Conservation (phyloP, 2,888 invertebrate genomes). For the Biston stratarius region DNA sequence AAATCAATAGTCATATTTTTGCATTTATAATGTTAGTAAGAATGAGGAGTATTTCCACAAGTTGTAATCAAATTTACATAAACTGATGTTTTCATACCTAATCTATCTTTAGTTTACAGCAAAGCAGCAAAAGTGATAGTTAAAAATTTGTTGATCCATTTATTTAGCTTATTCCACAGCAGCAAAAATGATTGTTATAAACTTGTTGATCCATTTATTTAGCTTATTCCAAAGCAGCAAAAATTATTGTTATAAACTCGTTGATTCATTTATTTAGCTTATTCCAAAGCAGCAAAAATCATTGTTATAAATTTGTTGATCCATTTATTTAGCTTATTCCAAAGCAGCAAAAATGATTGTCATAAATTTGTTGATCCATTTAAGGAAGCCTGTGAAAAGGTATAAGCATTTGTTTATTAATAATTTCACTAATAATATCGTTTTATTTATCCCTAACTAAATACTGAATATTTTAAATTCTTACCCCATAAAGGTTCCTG, state of each 20-base stretch:
- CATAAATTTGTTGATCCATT: not conserved
- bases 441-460: not conserved
- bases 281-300: not conserved
- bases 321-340: not conserved
- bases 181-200: not conserved
- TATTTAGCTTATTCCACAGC: not conserved
- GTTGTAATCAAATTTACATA: too few relatives aligned
- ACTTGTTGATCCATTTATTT: not conserved
- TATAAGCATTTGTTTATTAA: not conserved
- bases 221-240: not conserved
- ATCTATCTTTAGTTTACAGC: not conserved
- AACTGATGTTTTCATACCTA: too few relatives aligned
- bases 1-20: too few relatives aligned
- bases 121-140: not conserved
- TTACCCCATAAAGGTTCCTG: not conserved
- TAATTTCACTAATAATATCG: not conserved
- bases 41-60: too few relatives aligned
- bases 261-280: not conserved
- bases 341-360: not conserved
- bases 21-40: too few relatives aligned
- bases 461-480: not conserved
- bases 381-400: conserved; percentile 9
- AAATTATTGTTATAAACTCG: not conserved
- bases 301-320: conserved; percentile 2
- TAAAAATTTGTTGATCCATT: conserved; percentile 1